These are phyloP conservation scores for Clarias fuscus DNA, from an alignment of 2,797 vertebrate species.

Conservation along the genomic window DNA sequence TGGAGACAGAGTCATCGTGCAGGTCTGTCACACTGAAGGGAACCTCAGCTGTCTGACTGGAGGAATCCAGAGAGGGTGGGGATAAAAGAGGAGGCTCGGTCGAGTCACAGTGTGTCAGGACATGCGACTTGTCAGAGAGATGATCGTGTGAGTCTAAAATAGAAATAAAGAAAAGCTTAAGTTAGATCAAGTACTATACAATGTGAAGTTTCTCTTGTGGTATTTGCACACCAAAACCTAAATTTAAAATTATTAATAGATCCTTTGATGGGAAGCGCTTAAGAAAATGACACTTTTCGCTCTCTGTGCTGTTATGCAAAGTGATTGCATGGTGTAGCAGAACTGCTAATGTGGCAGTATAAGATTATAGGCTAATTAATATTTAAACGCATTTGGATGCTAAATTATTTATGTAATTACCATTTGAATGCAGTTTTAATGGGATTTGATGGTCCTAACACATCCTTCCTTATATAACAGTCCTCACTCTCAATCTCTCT, in stretches of 20 bases:
- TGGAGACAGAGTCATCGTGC: slow-evolving; percentile 81
- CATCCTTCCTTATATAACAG: not conserved
- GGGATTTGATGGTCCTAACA: slow-evolving; percentile 6
- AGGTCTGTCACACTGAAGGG: slow-evolving; percentile 77
- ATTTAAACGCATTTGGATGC: slow-evolving; percentile 8
- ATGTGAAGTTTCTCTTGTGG: not conserved
- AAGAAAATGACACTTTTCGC: not conserved
- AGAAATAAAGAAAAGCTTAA: slow-evolving; percentile 49
- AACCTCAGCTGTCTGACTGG: slow-evolving; percentile 76
- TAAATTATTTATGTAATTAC: slow-evolving; percentile 4
- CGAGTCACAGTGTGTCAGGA: slow-evolving; percentile 51
- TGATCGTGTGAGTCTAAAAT: slow-evolving; percentile 72
- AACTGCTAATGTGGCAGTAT: not conserved
- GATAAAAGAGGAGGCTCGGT: slow-evolving; percentile 65
- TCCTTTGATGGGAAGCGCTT: not conserved
- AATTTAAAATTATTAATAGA: not conserved
- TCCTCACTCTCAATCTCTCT: not conserved
- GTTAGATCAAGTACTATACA: not conserved
- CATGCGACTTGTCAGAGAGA: slow-evolving; percentile 54
- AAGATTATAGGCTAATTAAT: slow-evolving; percentile 7
- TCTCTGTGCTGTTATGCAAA: not conserved
- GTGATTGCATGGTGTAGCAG: not conserved
- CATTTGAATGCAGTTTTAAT: not conserved
- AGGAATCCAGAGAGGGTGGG: slow-evolving; percentile 64
- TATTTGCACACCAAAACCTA: not conserved